Conservation (phyloP, 2,888 invertebrate genomes). For the Orthosia gracilis region DNA sequence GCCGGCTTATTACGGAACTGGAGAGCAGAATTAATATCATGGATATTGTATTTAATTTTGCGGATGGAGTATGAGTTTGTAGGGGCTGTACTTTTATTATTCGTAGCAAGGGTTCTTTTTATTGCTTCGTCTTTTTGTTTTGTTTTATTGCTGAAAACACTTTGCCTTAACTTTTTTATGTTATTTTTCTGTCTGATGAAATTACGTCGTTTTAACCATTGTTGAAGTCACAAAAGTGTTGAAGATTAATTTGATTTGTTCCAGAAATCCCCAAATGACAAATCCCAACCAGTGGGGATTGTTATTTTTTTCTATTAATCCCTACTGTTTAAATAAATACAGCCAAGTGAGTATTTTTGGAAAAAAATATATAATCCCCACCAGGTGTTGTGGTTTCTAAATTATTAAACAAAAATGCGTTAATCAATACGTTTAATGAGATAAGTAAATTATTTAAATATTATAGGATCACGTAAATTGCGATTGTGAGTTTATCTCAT, state of each 20-base stretch:
- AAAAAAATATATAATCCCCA: no score
- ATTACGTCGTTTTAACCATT: background rate
- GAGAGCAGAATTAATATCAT: constrained; percentile 41
- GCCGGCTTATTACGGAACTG: constrained; percentile 17
- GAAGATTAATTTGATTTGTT: background rate
- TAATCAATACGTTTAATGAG: no score
- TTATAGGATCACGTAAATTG: no score
- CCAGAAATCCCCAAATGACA: no score
- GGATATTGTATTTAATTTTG: constrained; percentile 35
- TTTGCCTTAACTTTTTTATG: constrained; percentile 5
- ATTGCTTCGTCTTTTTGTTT: background rate
- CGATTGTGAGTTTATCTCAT: no score
- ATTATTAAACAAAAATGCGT: no score
- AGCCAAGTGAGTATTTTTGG: no score
- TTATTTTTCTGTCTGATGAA: background rate
- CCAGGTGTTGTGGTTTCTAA: no score
- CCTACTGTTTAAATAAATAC: no score
- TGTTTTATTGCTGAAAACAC: constrained; percentile 4
- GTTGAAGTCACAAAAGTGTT: background rate
- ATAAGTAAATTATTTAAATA: no score
- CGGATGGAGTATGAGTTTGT: background rate
- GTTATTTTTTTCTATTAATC: no score
- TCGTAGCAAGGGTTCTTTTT: constrained; percentile 2
- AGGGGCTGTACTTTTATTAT: constrained; percentile 25
- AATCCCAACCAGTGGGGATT: no score